Base-by-base conservation (phyloP, 2,888 invertebrate species). In the Bursaphelenchus okinawaensis region DNA sequence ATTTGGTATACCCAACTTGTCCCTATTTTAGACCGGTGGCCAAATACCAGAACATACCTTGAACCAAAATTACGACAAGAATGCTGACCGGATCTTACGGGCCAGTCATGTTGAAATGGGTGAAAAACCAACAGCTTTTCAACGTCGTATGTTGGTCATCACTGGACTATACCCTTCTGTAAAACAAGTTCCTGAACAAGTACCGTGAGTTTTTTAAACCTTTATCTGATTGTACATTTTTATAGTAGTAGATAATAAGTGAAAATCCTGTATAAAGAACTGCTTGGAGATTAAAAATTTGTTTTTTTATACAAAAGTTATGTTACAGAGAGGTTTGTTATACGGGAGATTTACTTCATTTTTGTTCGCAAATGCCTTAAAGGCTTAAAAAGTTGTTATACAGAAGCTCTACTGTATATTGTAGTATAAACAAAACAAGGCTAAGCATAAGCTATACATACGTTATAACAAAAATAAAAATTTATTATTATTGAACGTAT, bases 171-270 rank as follows among this genome's bases (percentile, higher is more conserved):
- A 59, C 50, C 31, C 31, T 4, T 20, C 22, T 12, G 24, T 4
- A 12, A 27, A 24, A 23, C 1, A 22, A 9, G 23, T 59, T 9
- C 60, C 60, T 20, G 60, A 59, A 16, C 3, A 8, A n/a, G 60
- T 59, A 7, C 60, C 60, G 60, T 59, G 19, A 59, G 60, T 56
- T 16, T n/a, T 40, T 40, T 40, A 40, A 40, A 40, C 9, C 29
- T 56, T n/a, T n/a, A n/a, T n/a, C n/a, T n/a, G n/a, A n/a, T n/a
- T n/a, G n/a, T n/a, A n/a, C n/a, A n/a, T n/a, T n/a, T n/a, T n/a
- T n/a, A n/a, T n/a, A n/a, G n/a, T n/a, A n/a, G n/a, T n/a, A n/a
- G n/a, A n/a, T n/a, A n/a, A n/a, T n/a, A n/a, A n/a, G n/a, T n/a
- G n/a, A n/a, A n/a, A n/a, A n/a, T n/a, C n/a, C n/a, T n/a, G n/a